phyloP scores from a whole-genome alignment of 1,140 invertebrate species.

The Drosophila sproati region DNA sequence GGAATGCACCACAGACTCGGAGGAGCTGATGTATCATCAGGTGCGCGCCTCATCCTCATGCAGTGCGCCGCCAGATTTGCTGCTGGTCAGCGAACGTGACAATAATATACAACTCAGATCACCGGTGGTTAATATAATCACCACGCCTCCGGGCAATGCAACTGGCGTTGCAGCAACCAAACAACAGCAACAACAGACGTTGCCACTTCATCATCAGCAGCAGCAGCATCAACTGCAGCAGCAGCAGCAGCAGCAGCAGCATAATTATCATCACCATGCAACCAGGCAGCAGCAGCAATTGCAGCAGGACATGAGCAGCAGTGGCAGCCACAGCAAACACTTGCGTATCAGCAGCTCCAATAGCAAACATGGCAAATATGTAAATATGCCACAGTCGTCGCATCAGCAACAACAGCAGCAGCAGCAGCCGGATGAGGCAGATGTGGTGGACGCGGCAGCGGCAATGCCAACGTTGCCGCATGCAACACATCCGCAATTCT shows the following conservation, averaged over 20 bases:
- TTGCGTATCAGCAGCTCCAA: slow-evolving; percentile 70
- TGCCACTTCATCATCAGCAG: slow-evolving; percentile 36
- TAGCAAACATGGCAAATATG: slow-evolving; percentile 71
- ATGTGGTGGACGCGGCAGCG: slow-evolving; percentile 66
- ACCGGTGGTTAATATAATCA: slow-evolving; percentile 83
- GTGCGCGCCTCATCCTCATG: slow-evolving; percentile 83
- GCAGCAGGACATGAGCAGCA: slow-evolving; percentile 55
- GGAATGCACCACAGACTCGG: slow-evolving; percentile 84
- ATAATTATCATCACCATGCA: slow-evolving; percentile 45
- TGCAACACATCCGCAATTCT: slow-evolving; percentile 51
- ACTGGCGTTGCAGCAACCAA: slow-evolving; percentile 31
- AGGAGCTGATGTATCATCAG: slow-evolving; percentile 84
- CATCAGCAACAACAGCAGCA: slow-evolving; percentile 38
- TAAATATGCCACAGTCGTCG: slow-evolving; percentile 57
- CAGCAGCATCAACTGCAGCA: slow-evolving; percentile 39
- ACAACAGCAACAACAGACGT: slow-evolving; percentile 17
- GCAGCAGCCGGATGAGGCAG: slow-evolving; percentile 44
- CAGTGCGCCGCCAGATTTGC: slow-evolving; percentile 82
- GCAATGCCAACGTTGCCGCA: slow-evolving; percentile 50
- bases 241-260: slow-evolving; percentile 38
- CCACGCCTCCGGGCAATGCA: slow-evolving; percentile 70
- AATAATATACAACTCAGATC: slow-evolving; percentile 80
- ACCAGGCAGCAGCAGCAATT: slow-evolving; percentile 37
- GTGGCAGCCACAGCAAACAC: slow-evolving; percentile 67
- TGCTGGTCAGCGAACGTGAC: slow-evolving; percentile 84